These are phyloP conservation scores for Desmophyllum pertusum DNA, from an alignment of 92 coral and sea anemone species.

Conservation along the genomic window DNA sequence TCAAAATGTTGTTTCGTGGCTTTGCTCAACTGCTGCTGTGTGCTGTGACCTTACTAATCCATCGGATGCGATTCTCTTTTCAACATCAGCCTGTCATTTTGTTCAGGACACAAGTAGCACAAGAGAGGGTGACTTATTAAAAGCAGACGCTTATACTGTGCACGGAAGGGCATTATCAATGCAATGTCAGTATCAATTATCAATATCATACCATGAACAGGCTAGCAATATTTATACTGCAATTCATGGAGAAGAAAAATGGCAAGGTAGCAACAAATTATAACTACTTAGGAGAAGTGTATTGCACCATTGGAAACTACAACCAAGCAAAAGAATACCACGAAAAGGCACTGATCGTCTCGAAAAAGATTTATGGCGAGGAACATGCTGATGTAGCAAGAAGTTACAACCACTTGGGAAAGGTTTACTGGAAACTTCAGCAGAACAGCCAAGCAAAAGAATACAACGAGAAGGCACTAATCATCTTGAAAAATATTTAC, in stretches of 20 bases:
- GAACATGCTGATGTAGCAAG: background rate
- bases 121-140: background rate
- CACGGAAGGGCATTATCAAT: background rate
- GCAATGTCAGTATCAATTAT: conserved; percentile 5
- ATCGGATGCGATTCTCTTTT: conserved; percentile 11
- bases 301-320: background rate
- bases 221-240: background rate
- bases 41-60: background rate
- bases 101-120: background rate
- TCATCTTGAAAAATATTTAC: background rate
- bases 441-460: conserved; percentile 14
- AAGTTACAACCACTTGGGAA: conserved; percentile 9
- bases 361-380: background rate
- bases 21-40: conserved; percentile 1
- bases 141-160: background rate
- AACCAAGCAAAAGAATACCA: conserved; percentile 5
- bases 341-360: background rate
- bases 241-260: background rate
- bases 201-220: background rate
- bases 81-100: background rate
- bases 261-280: background rate
- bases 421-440: background rate
- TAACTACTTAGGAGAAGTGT: background rate
- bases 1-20: conserved; percentile 9
- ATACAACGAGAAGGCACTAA: conserved; percentile 24